Evolutionary conservation across 2,113 vertebrate species (phyloP).

Genomic region (Rhinichthys klamathensis): DNA sequence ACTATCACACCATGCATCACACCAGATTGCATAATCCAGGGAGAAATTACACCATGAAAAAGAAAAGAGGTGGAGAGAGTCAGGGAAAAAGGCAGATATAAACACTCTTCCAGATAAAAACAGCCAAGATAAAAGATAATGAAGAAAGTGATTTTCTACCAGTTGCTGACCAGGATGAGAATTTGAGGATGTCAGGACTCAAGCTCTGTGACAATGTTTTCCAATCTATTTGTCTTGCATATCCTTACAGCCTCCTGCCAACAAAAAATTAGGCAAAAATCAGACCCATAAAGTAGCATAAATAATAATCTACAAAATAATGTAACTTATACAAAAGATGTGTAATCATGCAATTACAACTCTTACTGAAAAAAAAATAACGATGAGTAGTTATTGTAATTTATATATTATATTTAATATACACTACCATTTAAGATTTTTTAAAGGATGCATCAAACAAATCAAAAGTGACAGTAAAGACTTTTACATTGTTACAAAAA

Average conservation of each 20-base stretch:
- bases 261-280: too few species aligned
- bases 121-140: constrained; percentile 3
- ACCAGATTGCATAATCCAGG: background rate
- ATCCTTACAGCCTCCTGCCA: background rate
- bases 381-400: background rate
- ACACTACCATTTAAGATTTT: background rate
- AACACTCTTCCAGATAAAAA: background rate
- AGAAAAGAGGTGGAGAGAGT: background rate
- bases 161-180: background rate
- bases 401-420: background rate
- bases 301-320: too few species aligned
- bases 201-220: background rate
- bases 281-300: too few species aligned
- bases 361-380: background rate
- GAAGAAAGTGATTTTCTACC: constrained; percentile 1
- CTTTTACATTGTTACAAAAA: background rate
- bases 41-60: background rate
- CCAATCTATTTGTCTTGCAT: background rate
- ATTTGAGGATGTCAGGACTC: constrained; percentile 7
- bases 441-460: background rate
- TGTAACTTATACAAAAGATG: background rate
- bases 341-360: background rate
- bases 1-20: constrained; percentile 31
- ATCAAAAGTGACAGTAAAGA: background rate
- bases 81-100: background rate